Evolutionary conservation across 35 echinoderm and acorn worm species (phyloP).

Genomic region (Holothuria glaberrima): DNA sequence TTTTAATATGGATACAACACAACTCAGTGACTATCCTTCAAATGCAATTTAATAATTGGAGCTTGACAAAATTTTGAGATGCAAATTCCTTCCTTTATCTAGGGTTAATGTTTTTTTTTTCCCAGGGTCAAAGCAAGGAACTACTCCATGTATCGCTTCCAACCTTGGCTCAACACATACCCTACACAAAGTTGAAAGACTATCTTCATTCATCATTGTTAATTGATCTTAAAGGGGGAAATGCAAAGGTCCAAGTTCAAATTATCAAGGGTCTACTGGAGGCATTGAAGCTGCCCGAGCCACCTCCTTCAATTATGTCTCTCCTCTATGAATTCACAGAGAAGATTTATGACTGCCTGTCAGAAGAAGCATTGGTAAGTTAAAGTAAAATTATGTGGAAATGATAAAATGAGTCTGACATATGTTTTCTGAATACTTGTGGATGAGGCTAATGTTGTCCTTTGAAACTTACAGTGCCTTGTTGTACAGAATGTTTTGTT

Average conservation of each 20-base stretch:
- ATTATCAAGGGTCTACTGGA: slow-evolving; percentile 33
- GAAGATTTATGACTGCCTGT: slow-evolving; percentile 47
- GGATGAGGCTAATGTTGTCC: too few species aligned
- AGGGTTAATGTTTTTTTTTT: not conserved
- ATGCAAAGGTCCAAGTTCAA: not conserved
- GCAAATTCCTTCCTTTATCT: too few species aligned
- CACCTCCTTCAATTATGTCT: slow-evolving; percentile 43
- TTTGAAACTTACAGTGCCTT: too few species aligned
- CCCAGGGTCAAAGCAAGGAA: slow-evolving; percentile 31
- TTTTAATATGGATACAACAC: too few species aligned
- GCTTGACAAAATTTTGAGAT: too few species aligned
- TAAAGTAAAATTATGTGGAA: not conserved
- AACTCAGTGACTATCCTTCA: too few species aligned
- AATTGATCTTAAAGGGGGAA: not conserved
- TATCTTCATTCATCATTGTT: slow-evolving; percentile 14
- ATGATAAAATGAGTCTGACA: too few species aligned
- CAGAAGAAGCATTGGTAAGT: slow-evolving; percentile 38
- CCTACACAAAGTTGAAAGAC: slow-evolving; percentile 29
- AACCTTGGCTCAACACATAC: slow-evolving; percentile 42
- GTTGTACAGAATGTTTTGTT: too few species aligned
- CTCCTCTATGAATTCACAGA: slow-evolving; percentile 38
- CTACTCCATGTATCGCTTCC: slow-evolving; percentile 44
- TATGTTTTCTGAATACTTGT: too few species aligned
- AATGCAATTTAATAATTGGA: too few species aligned
- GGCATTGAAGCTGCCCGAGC: slow-evolving; percentile 32